A percentile compares a stretch with the other conserved stretches of the same genome.
Evolutionary conservation across 2,888 invertebrate species (phyloP).

Genomic region (Scrobipalpa costella): DNA sequence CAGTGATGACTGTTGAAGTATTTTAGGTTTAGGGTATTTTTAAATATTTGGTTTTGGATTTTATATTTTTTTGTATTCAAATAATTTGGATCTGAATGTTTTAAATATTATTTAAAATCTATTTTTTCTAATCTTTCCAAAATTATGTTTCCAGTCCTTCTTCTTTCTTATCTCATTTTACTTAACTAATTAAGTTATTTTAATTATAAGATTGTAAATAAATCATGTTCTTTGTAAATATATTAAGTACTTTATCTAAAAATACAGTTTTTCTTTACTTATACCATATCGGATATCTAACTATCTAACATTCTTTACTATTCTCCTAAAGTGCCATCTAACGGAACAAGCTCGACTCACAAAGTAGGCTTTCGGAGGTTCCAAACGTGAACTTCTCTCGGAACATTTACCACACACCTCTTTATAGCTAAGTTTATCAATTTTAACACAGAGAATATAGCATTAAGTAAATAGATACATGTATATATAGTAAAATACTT

Average conservation of each 20-base stretch:
- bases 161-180: background rate
- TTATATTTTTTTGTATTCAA: background rate
- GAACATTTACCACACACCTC: too few relatives aligned
- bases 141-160: too few relatives aligned
- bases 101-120: background rate
- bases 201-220: background rate
- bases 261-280: too few relatives aligned
- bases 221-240: background rate
- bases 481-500: too few relatives aligned
- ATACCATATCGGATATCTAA: too few relatives aligned
- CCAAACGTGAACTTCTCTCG: background rate
- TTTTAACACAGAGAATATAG: too few relatives aligned
- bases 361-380: constrained; percentile 5
- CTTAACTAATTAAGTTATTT: background rate
- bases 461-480: too few relatives aligned
- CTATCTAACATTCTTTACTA: too few relatives aligned
- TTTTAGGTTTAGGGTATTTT: background rate
- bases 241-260: too few relatives aligned
- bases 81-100: background rate
- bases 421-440: too few relatives aligned
- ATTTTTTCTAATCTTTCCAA: background rate
- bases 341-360: background rate
- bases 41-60: background rate
- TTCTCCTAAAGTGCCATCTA: constrained; percentile 1
- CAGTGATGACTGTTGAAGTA: constrained; percentile 48